Evolutionary conservation across 2,888 invertebrate genomes (phyloP).

Genomic region (Epistrophella euchroma): DNA sequence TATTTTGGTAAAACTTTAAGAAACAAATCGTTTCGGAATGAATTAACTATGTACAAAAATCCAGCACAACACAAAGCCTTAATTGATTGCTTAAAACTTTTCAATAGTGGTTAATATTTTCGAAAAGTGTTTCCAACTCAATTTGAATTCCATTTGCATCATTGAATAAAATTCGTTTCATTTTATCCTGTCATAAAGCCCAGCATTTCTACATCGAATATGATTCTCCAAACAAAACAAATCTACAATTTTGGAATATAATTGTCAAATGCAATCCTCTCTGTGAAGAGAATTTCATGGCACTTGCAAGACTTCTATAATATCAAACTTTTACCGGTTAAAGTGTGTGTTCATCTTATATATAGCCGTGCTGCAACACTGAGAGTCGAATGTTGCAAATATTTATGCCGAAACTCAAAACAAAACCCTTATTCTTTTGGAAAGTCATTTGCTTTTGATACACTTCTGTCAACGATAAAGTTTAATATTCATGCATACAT

Average conservation of each 20-base stretch:
- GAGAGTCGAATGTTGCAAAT: slow-evolving; percentile 14
- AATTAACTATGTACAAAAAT: no score
- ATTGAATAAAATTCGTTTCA: neutral
- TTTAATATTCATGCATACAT: slow-evolving; percentile 26
- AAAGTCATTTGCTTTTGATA: slow-evolving; percentile 31
- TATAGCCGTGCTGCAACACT: neutral
- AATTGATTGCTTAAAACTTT: slow-evolving; percentile 8
- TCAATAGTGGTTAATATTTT: neutral
- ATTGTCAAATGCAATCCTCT: neutral
- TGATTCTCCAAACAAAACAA: slow-evolving; percentile 3
- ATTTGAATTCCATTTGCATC: slow-evolving; percentile 19
- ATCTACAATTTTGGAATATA: neutral
- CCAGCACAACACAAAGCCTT: neutral
- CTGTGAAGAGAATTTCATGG: neutral
- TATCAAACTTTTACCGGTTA: slow-evolving; percentile 1
- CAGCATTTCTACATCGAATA: neutral
- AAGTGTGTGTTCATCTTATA: neutral
- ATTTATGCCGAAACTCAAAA: slow-evolving; percentile 34
- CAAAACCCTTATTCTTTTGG: neutral
- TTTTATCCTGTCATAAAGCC: neutral
- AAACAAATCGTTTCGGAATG: no score
- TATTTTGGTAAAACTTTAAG: no score
- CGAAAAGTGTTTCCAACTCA: neutral
- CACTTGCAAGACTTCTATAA: neutral
- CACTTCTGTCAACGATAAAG: slow-evolving; percentile 55